Evolutionary conservation across 2,113 vertebrate genomes (phyloP).

Genomic region (Gracilinanus agilis): DNA sequence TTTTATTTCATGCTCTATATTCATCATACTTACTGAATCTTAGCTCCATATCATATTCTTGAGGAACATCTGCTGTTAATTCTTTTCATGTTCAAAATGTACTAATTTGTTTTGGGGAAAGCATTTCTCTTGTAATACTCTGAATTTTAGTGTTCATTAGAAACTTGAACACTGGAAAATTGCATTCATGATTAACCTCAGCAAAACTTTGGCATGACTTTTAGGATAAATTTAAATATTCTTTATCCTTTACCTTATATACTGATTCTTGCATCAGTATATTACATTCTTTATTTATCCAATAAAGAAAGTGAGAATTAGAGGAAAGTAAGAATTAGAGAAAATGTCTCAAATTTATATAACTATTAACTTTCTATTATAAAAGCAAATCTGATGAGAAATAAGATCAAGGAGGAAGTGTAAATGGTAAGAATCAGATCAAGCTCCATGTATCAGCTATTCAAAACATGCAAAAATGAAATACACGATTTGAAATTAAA

Average conservation of each 20-base stretch:
- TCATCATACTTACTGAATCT: conserved; percentile 72
- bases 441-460: not conserved
- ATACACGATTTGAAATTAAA: not conserved
- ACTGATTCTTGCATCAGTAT: too few species aligned
- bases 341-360: not conserved
- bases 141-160: conserved; percentile 70
- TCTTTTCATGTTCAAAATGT: conserved; percentile 65
- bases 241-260: not conserved
- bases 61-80: conserved; percentile 80
- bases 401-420: not conserved
- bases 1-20: conserved; percentile 77
- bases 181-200: conserved; percentile 54
- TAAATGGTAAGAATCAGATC: not conserved
- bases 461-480: not conserved
- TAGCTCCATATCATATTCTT: conserved; percentile 74
- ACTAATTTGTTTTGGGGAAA: conserved; percentile 72
- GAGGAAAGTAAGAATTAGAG: too few species aligned
- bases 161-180: conserved; percentile 54
- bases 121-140: conserved; percentile 72
- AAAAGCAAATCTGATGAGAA: not conserved
- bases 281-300: not conserved
- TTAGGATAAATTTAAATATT: conserved; percentile 21
- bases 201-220: not conserved
- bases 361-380: not conserved
- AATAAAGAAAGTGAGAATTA: not conserved